Evolutionary conservation across 2,888 invertebrate species (phyloP).

Genomic region (Thecocarcelia acutangulata): DNA sequence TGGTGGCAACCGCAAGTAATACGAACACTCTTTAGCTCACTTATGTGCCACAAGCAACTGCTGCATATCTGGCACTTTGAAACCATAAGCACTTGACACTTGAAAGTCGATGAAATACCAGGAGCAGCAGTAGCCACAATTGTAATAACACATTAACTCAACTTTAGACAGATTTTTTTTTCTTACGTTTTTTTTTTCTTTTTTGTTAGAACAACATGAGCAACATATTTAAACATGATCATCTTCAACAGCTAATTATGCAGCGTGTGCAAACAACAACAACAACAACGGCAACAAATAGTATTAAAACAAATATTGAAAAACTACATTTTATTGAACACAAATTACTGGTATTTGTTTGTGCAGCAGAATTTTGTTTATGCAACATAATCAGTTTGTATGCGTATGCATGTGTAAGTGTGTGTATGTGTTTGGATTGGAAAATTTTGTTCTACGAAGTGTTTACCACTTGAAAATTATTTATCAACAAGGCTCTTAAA

Average conservation of each 20-base stretch:
- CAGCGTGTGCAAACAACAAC: constrained; percentile 55
- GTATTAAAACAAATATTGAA: constrained; percentile 32
- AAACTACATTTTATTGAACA: constrained; percentile 35
- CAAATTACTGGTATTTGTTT: constrained; percentile 18
- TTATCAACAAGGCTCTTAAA: constrained; percentile 59
- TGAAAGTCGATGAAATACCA: constrained; percentile 63
- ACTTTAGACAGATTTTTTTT: neutral
- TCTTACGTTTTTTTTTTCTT: too few species aligned
- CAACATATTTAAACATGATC: constrained; percentile 53
- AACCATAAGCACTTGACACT: constrained; percentile 67
- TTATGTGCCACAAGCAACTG: constrained; percentile 24
- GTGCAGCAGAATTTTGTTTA: neutral
- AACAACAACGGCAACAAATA: constrained; percentile 2
- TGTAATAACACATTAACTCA: constrained; percentile 13
- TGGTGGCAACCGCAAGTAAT: constrained; percentile 36
- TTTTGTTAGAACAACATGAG: too few species aligned
- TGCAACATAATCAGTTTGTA: constrained; percentile 40
- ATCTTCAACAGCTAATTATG: constrained; percentile 66
- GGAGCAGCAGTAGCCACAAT: constrained; percentile 44
- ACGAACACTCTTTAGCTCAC: neutral
- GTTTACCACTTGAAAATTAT: constrained; percentile 61
- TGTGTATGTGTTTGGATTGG: constrained; percentile 11
- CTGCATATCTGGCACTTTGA: constrained; percentile 48
- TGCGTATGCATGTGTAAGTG: constrained; percentile 42
- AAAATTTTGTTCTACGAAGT: constrained; percentile 11